A percentile compares a stretch with the other conserved stretches of the same genome.
Evolutionary conservation across 2,113 vertebrate species (phyloP).

Genomic region (Promerops cafer): DNA sequence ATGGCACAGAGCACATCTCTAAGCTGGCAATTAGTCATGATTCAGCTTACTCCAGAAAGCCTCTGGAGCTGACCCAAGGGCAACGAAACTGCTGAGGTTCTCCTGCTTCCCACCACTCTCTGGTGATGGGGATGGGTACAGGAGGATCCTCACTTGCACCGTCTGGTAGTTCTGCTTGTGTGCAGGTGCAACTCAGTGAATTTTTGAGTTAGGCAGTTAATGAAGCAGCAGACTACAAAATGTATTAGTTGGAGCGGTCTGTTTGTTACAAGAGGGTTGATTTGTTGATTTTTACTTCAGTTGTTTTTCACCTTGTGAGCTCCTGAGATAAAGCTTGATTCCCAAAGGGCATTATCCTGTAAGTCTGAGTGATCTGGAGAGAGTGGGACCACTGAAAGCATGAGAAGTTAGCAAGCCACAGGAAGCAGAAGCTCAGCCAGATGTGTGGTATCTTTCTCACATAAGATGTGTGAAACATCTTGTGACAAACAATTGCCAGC

Average conservation of each 20-base stretch:
- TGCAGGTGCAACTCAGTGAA: not conserved
- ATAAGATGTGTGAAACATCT: fast-evolving
- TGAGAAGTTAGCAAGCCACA: fast-evolving
- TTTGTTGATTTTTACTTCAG: not conserved
- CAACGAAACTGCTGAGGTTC: not conserved
- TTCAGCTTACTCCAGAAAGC: not conserved
- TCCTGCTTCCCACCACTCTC: not conserved
- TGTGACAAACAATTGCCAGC: not conserved
- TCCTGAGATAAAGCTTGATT: not conserved
- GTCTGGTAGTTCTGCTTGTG: not conserved
- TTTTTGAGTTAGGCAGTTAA: not conserved
- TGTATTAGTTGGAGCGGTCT: too few relatives aligned
- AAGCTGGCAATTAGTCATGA: not conserved
- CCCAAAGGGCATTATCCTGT: not conserved
- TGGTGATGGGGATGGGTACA: not conserved
- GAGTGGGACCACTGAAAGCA: not conserved
- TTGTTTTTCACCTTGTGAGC: not conserved
- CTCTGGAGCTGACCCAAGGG: not conserved
- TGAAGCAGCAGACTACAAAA: not conserved
- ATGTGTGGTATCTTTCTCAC: not conserved
- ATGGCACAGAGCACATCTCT: not conserved
- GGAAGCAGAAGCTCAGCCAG: not conserved
- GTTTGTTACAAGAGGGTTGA: not conserved
- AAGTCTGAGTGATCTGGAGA: not conserved
- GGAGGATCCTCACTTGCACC: fast-evolving